Base-by-base conservation (phyloP, 2,113 vertebrate genomes). In the Dicentrarchus labrax region DNA sequence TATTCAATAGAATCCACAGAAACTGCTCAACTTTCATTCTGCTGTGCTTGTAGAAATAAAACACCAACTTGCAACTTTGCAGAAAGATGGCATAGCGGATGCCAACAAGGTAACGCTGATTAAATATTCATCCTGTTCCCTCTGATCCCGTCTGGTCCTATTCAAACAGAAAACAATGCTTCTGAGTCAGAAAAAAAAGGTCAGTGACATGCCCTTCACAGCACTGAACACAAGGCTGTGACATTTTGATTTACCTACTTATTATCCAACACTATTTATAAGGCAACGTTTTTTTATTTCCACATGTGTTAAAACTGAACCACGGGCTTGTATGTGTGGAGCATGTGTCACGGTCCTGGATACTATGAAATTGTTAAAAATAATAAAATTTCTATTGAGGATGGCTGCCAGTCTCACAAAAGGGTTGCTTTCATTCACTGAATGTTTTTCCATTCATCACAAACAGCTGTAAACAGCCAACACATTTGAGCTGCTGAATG, bases 121-220 rank as follows among this genome's bases (percentile, higher is more conserved):
- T 88, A 92, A 93, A 92, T 90, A 92, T 93, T 92, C 81, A 89
- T 83, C 60, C 60, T 24, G 41, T 79, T 87, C 71, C 50, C 54
- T 86, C 61, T 65, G 72, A 91, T 83, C 62, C 56, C 64, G 83
- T 85, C 87, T 91, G 88, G 76, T 84, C 39, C n/a, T 71, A 64
- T 60, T 86, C 69, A 61, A 89, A 59, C 57, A 80, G 30, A 61
- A 89, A 91, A 87, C 82, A 89, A 78, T 80, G 69, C 73, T 81
- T 79, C 66, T 73, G 66, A 87, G 73, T 64, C 56, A 43, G 1
- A 3, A 76, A 51, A 74, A 85, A 83, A 72, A 57, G 43, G 50
- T 53, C 80, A 71, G 89, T 93, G 78, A 84, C 79, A 67, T 62
- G 70, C 86, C 89, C 80, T 85, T 82, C 19, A 73, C 17, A 67